Percentiles rank a stretch among this genome's conserved stretches.
Evolutionary conservation across 2,113 vertebrate genomes (phyloP).

Genomic region (Anser cygnoides): DNA sequence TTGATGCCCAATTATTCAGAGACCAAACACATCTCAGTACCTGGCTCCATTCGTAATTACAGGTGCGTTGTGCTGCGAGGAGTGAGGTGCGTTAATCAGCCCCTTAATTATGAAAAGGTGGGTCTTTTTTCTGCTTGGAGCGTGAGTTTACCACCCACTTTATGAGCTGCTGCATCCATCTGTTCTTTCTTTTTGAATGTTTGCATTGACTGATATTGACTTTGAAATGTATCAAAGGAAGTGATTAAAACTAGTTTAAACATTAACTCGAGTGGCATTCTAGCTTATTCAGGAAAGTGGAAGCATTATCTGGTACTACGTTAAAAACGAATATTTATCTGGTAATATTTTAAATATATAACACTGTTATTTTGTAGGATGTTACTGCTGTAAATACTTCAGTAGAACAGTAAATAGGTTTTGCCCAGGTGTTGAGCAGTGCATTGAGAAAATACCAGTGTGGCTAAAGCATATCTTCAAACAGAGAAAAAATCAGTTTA

Average conservation of each 20-base stretch:
- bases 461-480: background rate
- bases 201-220: conserved; percentile 80
- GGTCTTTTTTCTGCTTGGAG: conserved; percentile 81
- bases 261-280: conserved; percentile 78
- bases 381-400: background rate
- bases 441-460: background rate
- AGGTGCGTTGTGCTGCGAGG: conserved; percentile 81
- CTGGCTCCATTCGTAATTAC: conserved; percentile 81
- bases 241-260: conserved; percentile 83
- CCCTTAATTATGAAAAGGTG: conserved; percentile 80
- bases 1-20: conserved; percentile 67
- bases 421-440: background rate
- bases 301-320: conserved; percentile 59
- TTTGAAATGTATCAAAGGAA: conserved; percentile 76
- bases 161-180: conserved; percentile 83
- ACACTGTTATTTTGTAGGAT: background rate
- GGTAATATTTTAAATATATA: background rate
- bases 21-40: conserved; percentile 67
- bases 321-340: conserved; percentile 20
- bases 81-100: conserved; percentile 76
- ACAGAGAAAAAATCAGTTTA: background rate
- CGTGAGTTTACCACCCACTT: conserved; percentile 69
- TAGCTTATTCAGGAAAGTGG: conserved; percentile 53
- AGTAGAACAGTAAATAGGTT: fast-evolving
- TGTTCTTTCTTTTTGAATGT: conserved; percentile 81